Base-by-base conservation (phyloP, 2,888 invertebrate species). In the Callyntrura guangdongensis region DNA sequence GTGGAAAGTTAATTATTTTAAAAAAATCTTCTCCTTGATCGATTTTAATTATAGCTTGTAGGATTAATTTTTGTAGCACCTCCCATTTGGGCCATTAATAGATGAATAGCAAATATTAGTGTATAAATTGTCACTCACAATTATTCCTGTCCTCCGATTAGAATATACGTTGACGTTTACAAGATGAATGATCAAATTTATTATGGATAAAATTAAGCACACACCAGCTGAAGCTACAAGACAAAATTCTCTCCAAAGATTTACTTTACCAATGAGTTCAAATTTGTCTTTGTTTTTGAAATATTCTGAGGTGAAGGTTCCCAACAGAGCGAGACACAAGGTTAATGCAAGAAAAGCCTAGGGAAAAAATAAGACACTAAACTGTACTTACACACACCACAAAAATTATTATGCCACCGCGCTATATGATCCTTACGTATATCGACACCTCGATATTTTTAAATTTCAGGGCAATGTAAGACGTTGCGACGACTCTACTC, bases 221-320 rank as follows among this genome's bases (percentile, higher is more conserved):
- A 91, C 12, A 1, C 22, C 77, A 36, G 61, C 25, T 17, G 53
- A 72, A 8, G 61, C 87, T 27, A 88, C 11, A 4, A 91, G 45
- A 64, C 22, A 88, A 2, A 47, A 14, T 59, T 91, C 91, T 67
- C 87, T 61, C 91, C 91, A 91, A 0, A 91, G 22, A 20, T 53
- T 88, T 0, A 88, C 27, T 17, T 87, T 77, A 67, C 47, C 83
- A 6, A 11, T 59, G 12, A 88, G 74, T 0, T 49, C 1, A 53
- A 61, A 22, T 1, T 69, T 45, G 12, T 82, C 83, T 49, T 79
- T 72, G 25, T 91, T 88, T 59, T 36, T 81, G 3, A 83, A 61
- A 47, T 91, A 91, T 14, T 88, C 56, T 0, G 91, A 91, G 20
- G 8, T n/a, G 5, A 91, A 67, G 25, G 64, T 67, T 8, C 84